Percentiles rank a stretch among this genome's conserved stretches.
Evolutionary conservation across 2,797 vertebrate genomes (phyloP).

Genomic region (Schizothorax lantsangensis): DNA sequence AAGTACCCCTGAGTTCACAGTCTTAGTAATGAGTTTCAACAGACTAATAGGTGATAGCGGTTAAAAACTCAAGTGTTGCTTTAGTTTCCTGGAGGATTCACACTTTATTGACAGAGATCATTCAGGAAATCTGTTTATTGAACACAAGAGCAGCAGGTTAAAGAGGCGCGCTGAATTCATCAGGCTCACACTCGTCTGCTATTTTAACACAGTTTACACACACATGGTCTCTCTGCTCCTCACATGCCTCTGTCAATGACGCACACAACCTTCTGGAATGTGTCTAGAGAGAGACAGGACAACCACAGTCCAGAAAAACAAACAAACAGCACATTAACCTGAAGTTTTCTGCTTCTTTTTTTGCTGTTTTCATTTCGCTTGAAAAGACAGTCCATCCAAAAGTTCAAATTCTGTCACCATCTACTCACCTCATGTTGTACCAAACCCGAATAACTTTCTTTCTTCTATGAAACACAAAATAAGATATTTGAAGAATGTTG

Average conservation of each 20-base stretch:
- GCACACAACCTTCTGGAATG: slow-evolving; percentile 26
- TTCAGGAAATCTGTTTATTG: background rate
- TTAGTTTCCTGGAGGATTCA: background rate
- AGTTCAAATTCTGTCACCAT: background rate
- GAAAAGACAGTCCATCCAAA: background rate
- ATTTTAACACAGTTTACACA: slow-evolving; percentile 35
- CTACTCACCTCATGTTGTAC: background rate
- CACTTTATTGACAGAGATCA: background rate
- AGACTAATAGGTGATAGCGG: background rate
- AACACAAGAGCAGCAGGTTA: background rate
- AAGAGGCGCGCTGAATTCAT: background rate
- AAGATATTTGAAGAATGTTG: background rate
- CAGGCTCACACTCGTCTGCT: slow-evolving; percentile 10
- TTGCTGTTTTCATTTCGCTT: background rate
- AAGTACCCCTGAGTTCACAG: background rate
- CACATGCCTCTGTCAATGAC: slow-evolving; percentile 40
- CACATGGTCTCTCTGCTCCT: background rate
- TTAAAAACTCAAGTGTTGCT: background rate
- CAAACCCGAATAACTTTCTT: background rate
- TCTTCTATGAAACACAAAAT: background rate
- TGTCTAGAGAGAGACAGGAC: background rate
- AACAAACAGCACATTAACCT: background rate
- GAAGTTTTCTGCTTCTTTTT: background rate
- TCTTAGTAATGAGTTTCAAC: background rate
- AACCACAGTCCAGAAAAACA: background rate